Evolutionary conservation across 2,888 invertebrate genomes (phyloP).

Genomic region (Parnassius orleans): DNA sequence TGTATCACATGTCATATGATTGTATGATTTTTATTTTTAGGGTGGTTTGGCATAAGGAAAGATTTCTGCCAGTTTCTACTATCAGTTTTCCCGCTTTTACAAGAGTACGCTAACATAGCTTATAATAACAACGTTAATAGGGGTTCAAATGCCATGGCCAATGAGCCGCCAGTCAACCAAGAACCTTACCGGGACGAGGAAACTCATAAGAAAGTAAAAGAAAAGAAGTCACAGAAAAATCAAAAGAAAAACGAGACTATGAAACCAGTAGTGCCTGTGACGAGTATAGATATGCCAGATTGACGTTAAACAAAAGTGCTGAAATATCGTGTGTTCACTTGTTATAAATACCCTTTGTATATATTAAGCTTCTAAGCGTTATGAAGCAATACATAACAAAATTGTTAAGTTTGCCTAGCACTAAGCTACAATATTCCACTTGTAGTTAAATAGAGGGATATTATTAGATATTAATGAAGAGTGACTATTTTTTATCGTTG

Average conservation of each 20-base stretch:
- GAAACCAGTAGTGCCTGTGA: conserved; percentile 93
- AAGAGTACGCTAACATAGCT: conserved; percentile 99
- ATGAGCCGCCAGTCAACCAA: conserved; percentile 60
- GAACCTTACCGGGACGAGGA: conserved; percentile 75
- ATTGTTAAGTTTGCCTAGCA: conserved; percentile 69
- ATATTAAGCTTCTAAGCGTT: conserved; percentile 48
- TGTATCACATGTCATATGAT: neutral
- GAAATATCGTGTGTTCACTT: conserved; percentile 64
- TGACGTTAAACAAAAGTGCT: conserved; percentile 64
- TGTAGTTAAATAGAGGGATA: conserved; percentile 34
- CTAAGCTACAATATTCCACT: conserved; percentile 45
- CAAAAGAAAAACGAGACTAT: conserved; percentile 88
- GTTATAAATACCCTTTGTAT: conserved; percentile 45
- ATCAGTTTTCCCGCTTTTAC: conserved; percentile 95
- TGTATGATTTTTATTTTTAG: conserved; percentile 61
- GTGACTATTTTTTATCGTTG: conserved; percentile 27
- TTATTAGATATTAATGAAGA: conserved; percentile 30
- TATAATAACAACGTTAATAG: conserved; percentile 85
- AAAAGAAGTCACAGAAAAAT: conserved; percentile 84
- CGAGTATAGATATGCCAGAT: conserved; percentile 95
- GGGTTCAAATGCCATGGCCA: conserved; percentile 53
- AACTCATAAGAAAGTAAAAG: conserved; percentile 72
- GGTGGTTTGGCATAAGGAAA: conserved; percentile 99
- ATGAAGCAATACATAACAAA: conserved; percentile 55
- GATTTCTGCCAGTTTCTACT: conserved; percentile 98